Conservation (phyloP, 2,888 invertebrate genomes). For the Epinotia ramella region DNA sequence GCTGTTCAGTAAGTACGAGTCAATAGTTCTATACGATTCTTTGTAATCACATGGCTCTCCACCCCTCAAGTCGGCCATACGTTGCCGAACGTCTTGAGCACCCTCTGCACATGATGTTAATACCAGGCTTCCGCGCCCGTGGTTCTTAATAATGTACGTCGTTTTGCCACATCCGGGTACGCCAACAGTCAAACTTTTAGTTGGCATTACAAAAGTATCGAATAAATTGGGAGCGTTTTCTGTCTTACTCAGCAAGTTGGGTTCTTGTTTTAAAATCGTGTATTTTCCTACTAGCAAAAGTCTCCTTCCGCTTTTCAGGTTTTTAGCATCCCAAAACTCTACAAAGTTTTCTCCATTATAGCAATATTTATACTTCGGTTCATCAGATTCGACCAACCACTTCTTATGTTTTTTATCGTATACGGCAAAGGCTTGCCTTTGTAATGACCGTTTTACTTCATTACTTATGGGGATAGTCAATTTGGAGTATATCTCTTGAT, state of each 20-base stretch:
- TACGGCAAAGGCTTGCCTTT: constrained; percentile 39
- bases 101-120: constrained; percentile 40
- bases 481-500: constrained; percentile 23
- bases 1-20: constrained; percentile 39
- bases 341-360: constrained; percentile 32
- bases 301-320: not conserved
- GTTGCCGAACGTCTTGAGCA: constrained; percentile 38
- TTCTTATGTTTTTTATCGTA: constrained; percentile 21
- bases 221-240: not conserved
- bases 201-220: constrained; percentile 24
- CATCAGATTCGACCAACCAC: constrained; percentile 30
- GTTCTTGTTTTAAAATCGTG: constrained; percentile 40
- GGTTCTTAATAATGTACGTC: constrained; percentile 32
- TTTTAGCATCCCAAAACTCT: constrained; percentile 19
- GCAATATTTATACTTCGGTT: constrained; percentile 38
- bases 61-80: constrained; percentile 20
- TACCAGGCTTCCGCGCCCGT: constrained; percentile 24
- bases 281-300: constrained; percentile 42
- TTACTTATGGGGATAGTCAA: constrained; percentile 11
- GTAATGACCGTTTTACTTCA: not conserved
- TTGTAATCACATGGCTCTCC: not conserved
- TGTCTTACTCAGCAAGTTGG: constrained; percentile 30
- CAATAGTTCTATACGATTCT: constrained; percentile 38
- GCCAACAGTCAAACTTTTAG: constrained; percentile 24
- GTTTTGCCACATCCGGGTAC: constrained; percentile 43